Conservation (phyloP, 1,140 invertebrate species). For the Drosophila sucinea region DNA sequence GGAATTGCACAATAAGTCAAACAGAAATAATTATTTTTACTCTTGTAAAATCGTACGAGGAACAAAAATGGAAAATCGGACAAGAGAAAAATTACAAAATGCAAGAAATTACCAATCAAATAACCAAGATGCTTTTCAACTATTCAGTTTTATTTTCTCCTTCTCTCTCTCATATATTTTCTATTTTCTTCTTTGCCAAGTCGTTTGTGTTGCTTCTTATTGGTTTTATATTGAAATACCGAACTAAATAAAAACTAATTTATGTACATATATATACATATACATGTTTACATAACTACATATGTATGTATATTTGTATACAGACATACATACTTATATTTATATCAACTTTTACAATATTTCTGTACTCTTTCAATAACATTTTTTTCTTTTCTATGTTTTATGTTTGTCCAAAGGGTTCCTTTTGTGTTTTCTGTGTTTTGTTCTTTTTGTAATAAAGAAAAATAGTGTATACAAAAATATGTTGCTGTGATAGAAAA, state of each 20-base stretch:
- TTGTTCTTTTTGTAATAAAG: conserved; percentile 39
- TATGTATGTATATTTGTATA: conserved; percentile 16
- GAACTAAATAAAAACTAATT: conserved; percentile 29
- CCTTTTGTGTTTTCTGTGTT: conserved; percentile 37
- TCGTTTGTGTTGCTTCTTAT: conserved; percentile 1
- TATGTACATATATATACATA: conserved; percentile 29
- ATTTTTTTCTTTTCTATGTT: conserved; percentile 7
- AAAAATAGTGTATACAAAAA: conserved; percentile 75
- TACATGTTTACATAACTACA: conserved; percentile 16
- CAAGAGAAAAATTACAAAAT: conserved; percentile 7
- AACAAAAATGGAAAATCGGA: not conserved
- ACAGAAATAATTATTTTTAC: conserved; percentile 56
- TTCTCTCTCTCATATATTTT: conserved; percentile 5
- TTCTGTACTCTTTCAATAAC: conserved; percentile 22
- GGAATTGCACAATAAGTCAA: conserved; percentile 18
- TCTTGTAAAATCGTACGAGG: conserved; percentile 40
- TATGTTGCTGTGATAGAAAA: conserved; percentile 79
- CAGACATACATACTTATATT: conserved; percentile 27
- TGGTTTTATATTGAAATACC: conserved; percentile 24
- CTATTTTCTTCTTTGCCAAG: conserved; percentile 1
- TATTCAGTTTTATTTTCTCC: conserved; percentile 18
- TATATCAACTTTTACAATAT: conserved; percentile 32
- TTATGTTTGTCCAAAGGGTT: conserved; percentile 28
- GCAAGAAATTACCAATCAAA: conserved; percentile 15
- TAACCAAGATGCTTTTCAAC: conserved; percentile 48